Evolutionary conservation across 2,888 invertebrate genomes (phyloP), one percentile per base, ranked within the genome.

Genomic region (Epinotia brunnichana): DNA sequence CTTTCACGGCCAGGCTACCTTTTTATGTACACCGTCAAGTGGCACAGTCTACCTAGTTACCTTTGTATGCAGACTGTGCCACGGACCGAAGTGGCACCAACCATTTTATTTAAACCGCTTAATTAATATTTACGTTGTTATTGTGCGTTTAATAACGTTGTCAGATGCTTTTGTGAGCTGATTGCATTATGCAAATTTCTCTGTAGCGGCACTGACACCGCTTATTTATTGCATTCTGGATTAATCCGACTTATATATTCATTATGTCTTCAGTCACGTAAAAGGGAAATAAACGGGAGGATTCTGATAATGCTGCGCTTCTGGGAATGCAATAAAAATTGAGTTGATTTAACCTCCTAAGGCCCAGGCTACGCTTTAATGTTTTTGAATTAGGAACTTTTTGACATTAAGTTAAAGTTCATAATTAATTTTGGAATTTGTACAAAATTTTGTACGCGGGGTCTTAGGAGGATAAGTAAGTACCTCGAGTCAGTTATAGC

Each of bases 81-180:
- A 7, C 29, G 19, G 71, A 29, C n/a, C 73, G 10, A 57, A 73
- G 73, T 13, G 63, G 73, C 39, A 57, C n/a, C 39, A 19, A 56
- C 68, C 70, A 74, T 76, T 78, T 76, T 71, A 78, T 78, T 75
- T 77, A 74, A 73, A 80, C 78, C 59, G 74, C 75, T 80, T 83
- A 80, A 84, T 85, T 82, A 82, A 80, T 81, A 83, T 83, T 82
- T 80, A 83, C 80, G 75, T 69, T 81, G 80, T 79, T 80, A 80
- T 76, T 76, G 75, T 74, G 70, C 61, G 70, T 75, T 79, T 80
- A 79, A 82, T 80, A 78, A 79, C 68, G 74, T 76, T 77, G 74
- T 75, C 68, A 69, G 73, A 59, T 60, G 73, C 74, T 71, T 75
- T 73, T 76, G 75, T 76, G 59, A 70, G 73, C 76, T 78, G 75